A percentile compares a stretch with the other conserved stretches of the same genome.
Conservation (phyloP, 2,113 vertebrate species). For the Elachura formosa region DNA sequence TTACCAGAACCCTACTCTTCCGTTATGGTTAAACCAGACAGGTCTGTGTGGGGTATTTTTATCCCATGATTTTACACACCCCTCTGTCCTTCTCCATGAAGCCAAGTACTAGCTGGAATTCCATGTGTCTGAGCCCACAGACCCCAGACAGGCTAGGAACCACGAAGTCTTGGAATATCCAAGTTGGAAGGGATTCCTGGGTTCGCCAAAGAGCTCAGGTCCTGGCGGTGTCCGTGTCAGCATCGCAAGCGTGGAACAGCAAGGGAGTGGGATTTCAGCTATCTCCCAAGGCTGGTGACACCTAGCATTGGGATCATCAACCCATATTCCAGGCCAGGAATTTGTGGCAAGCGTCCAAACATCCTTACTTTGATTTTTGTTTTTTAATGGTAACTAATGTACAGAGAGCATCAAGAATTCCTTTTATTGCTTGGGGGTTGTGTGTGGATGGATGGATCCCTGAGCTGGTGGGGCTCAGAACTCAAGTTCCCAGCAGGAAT, state of each 20-base stretch:
- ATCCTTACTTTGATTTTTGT: not conserved
- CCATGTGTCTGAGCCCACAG: not conserved
- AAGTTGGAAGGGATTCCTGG: no score
- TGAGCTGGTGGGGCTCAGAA: not conserved
- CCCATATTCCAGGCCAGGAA: not conserved
- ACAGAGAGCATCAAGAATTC: not conserved
- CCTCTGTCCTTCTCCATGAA: not conserved
- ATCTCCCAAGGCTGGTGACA: no score
- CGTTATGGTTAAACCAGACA: not conserved
- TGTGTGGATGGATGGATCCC: not conserved
- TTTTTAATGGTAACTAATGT: no score
- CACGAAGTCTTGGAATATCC: not conserved
- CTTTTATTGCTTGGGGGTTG: not conserved
- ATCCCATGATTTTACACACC: not conserved
- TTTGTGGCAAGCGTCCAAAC: not conserved
- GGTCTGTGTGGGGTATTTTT: accelerated
- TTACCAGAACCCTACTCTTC: not conserved
- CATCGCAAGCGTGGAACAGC: not conserved
- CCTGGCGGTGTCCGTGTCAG: not conserved
- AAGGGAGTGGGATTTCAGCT: not conserved
- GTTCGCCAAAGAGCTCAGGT: accelerated
- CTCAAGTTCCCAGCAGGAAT: not conserved
- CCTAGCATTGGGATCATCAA: accelerated
- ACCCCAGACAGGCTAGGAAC: not conserved
- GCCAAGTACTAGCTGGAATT: not conserved